Evolutionary conservation across 2,113 vertebrate genomes (phyloP), one percentile per base, ranked within the genome.

Genomic region (Pterophyllum scalare): DNA sequence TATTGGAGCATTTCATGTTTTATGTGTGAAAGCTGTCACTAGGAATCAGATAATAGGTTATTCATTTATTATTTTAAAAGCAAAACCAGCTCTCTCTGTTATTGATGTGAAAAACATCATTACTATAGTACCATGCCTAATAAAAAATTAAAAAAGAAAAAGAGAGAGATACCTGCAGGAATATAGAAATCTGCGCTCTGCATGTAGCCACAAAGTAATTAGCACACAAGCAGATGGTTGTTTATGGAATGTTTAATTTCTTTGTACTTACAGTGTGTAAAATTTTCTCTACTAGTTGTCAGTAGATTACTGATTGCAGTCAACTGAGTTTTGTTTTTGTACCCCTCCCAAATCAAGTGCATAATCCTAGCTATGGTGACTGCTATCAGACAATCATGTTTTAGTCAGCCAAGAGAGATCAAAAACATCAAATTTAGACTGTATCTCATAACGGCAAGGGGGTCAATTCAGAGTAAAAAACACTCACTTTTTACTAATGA

Each of bases 1-100:
- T 33, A 6, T 33, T 81, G 76, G 77, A 84, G 38, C 80, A 62
- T 35, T 22, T 26, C 24, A 56, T 82, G 85, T 80, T 87, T 70
- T 81, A 33, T 59, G 64, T 60, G 59, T 78, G 85, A 80, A 46
- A 77, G 46, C 57, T 81, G 65, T 70, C 59, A 35, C 8, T 10
- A 80, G 89, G 83, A 90, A 74, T 88, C 83, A 81, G 85, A 85
- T 80, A 43, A 75, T 58, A 79, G 67, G 86, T 88, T 85, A 85
- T 77, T 87, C 59, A 80, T 81, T 77, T 77, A 38, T 56, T 81
- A 61, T 77, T 87, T 58, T 52, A 64, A 83, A 40, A 67, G 75
- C 61, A 85, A 83, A 62, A 59, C 11, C 70, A 70, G 43, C 76
- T 4, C 7, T 64, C 56, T 80, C 35, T 88, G 59, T 5, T 59